Conservation (phyloP, 2,113 vertebrate species). For the Gobio gobio region DNA sequence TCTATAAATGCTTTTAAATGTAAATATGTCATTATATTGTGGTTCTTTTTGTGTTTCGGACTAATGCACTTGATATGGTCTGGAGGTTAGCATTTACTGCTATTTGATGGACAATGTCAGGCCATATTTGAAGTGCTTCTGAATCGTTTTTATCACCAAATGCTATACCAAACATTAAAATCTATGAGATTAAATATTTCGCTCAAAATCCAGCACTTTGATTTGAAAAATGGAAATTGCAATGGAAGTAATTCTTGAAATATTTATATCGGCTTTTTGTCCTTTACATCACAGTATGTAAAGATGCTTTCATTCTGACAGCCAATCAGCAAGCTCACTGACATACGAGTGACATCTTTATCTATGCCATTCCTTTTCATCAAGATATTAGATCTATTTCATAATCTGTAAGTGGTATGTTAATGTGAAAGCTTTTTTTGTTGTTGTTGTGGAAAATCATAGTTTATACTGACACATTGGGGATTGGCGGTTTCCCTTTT, state of each 20-base stretch:
- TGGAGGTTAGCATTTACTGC: not conserved
- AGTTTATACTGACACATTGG: constrained; percentile 2
- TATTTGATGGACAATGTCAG: constrained; percentile 2
- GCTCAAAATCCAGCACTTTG: constrained; percentile 30
- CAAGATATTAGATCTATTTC: not conserved
- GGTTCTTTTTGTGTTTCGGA: constrained; percentile 7
- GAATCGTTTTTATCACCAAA: not conserved
- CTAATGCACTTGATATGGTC: constrained; percentile 32
- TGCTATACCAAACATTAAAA: constrained; percentile 14
- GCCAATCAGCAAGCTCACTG: constrained; percentile 11
- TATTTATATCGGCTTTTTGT: not conserved
- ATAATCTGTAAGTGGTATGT: constrained; percentile 35
- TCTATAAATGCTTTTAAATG: not conserved
- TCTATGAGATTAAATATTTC: not conserved
- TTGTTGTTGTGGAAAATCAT: not conserved
- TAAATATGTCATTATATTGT: not conserved
- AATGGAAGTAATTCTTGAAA: not conserved
- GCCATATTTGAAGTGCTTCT: constrained; percentile 26
- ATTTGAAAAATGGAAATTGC: constrained; percentile 18
- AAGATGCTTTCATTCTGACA: constrained; percentile 11
- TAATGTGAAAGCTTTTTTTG: not conserved
- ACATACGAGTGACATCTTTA: not conserved
- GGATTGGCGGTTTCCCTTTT: constrained; percentile 14
- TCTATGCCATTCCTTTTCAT: not conserved
- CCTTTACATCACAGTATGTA: constrained; percentile 25